phyloP scores from a whole-genome alignment of 2,888 invertebrate species.

The Epinotia nisella region DNA sequence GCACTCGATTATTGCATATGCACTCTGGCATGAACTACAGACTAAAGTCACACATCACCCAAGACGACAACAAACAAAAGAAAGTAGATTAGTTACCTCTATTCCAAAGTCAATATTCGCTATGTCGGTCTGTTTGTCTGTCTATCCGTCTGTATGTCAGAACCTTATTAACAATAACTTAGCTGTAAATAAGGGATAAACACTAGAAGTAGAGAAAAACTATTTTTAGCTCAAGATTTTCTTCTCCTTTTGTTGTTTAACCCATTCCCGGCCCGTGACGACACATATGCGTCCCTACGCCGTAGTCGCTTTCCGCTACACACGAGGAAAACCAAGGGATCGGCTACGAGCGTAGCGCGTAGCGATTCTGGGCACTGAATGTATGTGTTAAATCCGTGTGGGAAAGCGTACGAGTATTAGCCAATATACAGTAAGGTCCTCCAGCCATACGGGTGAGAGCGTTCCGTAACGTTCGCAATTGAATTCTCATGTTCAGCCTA shows the following conservation, averaged over 20 bases:
- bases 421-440: slow-evolving; percentile 14
- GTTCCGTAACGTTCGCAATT: slow-evolving; percentile 47
- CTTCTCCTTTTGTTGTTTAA: not conserved
- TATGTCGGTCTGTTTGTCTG: not conserved
- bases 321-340: too few species aligned
- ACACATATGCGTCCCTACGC: too few species aligned
- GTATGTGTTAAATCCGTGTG: slow-evolving; percentile 6
- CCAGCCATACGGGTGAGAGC: slow-evolving; percentile 31
- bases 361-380: too few species aligned
- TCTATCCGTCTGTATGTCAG: not conserved
- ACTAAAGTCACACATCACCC: too few species aligned
- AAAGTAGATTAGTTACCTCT: too few species aligned
- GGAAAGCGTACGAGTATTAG: slow-evolving; percentile 19
- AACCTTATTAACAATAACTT: not conserved
- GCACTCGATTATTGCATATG: not conserved
- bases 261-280: too few species aligned
- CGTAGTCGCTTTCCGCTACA: too few species aligned
- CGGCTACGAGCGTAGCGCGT: too few species aligned
- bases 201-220: too few species aligned
- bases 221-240: too few species aligned
- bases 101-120: not conserved
- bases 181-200: not conserved
- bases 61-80: too few species aligned
- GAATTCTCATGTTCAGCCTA: slow-evolving; percentile 50
- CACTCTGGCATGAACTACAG: too few species aligned